A percentile compares a stretch with the other conserved stretches of the same genome.
phyloP scores from a whole-genome alignment of 2,888 invertebrate species.

The Cantharis nigra region DNA sequence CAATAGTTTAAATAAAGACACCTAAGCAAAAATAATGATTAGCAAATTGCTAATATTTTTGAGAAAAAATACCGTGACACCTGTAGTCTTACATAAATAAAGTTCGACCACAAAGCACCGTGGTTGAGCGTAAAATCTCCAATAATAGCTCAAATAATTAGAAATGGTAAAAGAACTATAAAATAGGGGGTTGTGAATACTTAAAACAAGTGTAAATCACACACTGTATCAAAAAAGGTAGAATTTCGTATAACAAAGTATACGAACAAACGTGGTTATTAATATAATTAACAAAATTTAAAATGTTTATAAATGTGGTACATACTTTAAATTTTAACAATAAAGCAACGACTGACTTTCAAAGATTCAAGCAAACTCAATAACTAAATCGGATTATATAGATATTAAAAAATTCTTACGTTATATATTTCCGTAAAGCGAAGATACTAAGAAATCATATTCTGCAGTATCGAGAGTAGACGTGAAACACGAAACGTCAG shows the following conservation, averaged over 20 bases:
- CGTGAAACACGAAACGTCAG: constrained; percentile 23
- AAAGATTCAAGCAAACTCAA: not conserved
- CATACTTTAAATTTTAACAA: not conserved
- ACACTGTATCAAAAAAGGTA: not conserved
- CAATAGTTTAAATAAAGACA: not conserved
- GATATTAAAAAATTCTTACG: constrained; percentile 13
- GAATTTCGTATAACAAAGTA: not conserved
- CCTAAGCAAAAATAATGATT: not conserved
- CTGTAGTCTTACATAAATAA: not conserved
- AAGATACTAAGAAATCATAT: constrained; percentile 26
- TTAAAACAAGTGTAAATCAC: not conserved
- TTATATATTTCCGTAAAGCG: constrained; percentile 11
- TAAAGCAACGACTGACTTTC: not conserved
- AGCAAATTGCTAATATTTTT: not conserved
- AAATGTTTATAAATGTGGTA: not conserved
- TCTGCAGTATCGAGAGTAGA: constrained; percentile 8
- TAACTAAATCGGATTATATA: not conserved
- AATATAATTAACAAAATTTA: not conserved
- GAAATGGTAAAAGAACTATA: not conserved
- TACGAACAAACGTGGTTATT: not conserved
- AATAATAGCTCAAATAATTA: not conserved
- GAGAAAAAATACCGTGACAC: not conserved
- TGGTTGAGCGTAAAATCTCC: not conserved
- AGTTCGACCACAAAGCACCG: not conserved
- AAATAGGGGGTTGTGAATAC: not conserved